Evolutionary conservation across 2,797 vertebrate species (phyloP).

Genomic region (Argentina silus): DNA sequence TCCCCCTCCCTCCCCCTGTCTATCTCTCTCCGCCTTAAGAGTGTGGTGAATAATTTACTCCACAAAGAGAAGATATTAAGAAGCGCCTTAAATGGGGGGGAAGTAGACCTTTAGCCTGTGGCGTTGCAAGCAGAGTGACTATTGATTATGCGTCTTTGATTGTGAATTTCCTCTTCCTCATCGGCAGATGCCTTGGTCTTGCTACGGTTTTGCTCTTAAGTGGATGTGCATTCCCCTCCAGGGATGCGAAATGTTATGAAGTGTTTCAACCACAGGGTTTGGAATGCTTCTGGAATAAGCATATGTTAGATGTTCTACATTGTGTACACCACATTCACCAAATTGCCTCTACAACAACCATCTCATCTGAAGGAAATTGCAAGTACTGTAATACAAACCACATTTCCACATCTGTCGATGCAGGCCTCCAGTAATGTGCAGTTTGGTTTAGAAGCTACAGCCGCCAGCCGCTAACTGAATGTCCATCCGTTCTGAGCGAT

Average conservation of each 20-base stretch:
- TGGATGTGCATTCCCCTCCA: constrained; percentile 62
- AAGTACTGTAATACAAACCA: constrained; percentile 16
- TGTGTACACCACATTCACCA: constrained; percentile 37
- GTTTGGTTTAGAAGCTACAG: constrained; percentile 22
- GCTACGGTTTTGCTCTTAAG: constrained; percentile 67
- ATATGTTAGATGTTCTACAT: constrained; percentile 52
- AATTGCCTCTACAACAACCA: neutral
- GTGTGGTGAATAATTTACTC: constrained; percentile 66
- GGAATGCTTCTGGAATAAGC: constrained; percentile 61
- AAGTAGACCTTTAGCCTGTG: constrained; percentile 42
- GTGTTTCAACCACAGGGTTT: constrained; percentile 56
- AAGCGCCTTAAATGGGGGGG: constrained; percentile 41
- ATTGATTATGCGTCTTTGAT: constrained; percentile 70
- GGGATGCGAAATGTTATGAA: constrained; percentile 60
- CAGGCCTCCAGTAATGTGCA: neutral
- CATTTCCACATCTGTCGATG: neutral
- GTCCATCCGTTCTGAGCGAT: constrained; percentile 23
- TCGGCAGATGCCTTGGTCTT: constrained; percentile 25
- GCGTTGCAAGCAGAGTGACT: constrained; percentile 52
- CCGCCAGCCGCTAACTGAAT: constrained; percentile 11
- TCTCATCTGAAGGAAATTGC: constrained; percentile 48
- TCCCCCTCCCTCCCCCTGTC: neutral
- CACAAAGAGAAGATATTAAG: constrained; percentile 44
- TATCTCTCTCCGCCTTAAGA: constrained; percentile 24
- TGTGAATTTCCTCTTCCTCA: constrained; percentile 55